Percentiles rank a stretch among this genome's conserved stretches.
These are phyloP conservation scores for Dicrurus megarhynchus DNA, from an alignment of 2,113 vertebrate genomes.

Conservation along the genomic window DNA sequence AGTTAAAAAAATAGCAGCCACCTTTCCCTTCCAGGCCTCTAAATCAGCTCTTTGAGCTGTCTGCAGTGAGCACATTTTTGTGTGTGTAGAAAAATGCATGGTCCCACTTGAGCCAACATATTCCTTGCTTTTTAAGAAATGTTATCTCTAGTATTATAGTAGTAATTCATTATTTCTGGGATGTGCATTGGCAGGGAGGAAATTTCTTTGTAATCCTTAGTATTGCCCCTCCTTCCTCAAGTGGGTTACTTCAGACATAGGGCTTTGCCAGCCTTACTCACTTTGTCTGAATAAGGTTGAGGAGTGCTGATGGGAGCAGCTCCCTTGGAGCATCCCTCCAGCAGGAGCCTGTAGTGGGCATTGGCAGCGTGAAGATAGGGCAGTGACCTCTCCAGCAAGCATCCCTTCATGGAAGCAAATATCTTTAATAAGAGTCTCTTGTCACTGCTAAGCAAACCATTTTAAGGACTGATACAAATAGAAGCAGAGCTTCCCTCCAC, in stretches of 20 bases:
- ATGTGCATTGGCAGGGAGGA: background rate
- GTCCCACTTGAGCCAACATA: background rate
- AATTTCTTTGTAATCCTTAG: background rate
- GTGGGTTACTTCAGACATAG: background rate
- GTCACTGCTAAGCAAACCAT: background rate
- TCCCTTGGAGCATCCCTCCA: background rate
- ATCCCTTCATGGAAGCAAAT: background rate
- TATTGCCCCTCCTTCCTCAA: background rate
- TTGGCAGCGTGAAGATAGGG: background rate
- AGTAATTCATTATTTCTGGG: slow-evolving; percentile 3
- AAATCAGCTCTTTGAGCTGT: background rate
- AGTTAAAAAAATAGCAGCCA: background rate
- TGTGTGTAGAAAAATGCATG: background rate
- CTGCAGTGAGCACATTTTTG: background rate
- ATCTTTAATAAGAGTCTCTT: background rate
- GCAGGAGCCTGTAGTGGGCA: background rate
- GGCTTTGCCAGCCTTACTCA: background rate
- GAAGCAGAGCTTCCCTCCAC: background rate
- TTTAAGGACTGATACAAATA: background rate
- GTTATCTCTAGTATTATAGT: background rate
- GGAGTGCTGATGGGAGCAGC: background rate
- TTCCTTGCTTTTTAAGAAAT: background rate
- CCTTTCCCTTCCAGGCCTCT: background rate
- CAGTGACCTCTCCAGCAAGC: background rate
- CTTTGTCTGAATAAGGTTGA: slow-evolving; percentile 1